Evolutionary conservation across 2,888 invertebrate species (phyloP).

Genomic region (Caenorhabditis imperialis): DNA sequence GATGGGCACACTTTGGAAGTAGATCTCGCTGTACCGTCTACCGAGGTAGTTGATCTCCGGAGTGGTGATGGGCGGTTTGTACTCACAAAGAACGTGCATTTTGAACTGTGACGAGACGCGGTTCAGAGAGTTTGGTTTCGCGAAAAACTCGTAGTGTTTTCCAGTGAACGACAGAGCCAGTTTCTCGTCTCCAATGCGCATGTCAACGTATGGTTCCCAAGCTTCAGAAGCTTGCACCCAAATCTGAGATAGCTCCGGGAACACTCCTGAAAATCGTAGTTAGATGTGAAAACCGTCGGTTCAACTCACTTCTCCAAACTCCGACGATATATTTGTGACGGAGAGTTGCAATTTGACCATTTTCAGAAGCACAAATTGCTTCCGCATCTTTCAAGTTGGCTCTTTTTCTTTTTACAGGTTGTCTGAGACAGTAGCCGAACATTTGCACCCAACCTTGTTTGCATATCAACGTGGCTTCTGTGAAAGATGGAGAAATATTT

Average conservation of each 20-base stretch:
- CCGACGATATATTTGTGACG: constrained; percentile 13
- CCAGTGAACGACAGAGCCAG: not conserved
- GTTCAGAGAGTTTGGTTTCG: not conserved
- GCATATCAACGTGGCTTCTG: constrained; percentile 6
- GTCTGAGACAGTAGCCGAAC: constrained; percentile 12
- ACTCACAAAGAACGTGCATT: not conserved
- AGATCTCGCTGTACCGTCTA: not conserved
- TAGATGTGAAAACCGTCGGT: not conserved
- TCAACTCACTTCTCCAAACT: constrained; percentile 9
- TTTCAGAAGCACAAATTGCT: not conserved
- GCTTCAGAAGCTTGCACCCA: not conserved
- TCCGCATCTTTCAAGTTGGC: not conserved
- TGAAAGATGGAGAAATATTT: not conserved
- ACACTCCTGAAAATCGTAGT: not conserved
- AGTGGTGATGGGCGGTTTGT: not conserved
- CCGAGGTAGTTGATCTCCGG: not conserved
- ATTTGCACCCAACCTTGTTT: constrained; percentile 11
- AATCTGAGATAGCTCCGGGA: not conserved
- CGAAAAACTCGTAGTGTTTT: not conserved
- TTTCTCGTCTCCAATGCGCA: not conserved
- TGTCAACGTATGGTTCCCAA: not conserved
- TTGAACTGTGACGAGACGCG: not conserved
- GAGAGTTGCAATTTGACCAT: not conserved
- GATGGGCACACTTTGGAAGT: not conserved
- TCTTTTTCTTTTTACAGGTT: not conserved